phyloP scores from a whole-genome alignment of 2,113 vertebrate genomes.

The Pygathrix nemaeus region DNA sequence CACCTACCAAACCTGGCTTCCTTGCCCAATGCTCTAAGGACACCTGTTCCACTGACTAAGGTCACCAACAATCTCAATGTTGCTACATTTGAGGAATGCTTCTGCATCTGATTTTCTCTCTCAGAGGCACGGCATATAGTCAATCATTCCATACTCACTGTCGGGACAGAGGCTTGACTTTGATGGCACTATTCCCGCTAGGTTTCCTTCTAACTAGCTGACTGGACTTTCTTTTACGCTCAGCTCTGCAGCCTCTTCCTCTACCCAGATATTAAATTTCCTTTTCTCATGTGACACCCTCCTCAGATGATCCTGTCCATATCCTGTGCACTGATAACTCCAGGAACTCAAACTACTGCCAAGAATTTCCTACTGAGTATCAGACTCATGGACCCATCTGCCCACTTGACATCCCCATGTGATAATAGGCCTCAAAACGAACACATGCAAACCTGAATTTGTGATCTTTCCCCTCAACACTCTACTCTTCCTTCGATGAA shows the following conservation, averaged over 20 bases:
- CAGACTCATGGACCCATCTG: neutral
- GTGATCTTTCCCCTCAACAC: neutral
- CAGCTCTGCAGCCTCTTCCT: neutral
- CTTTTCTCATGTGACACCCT: neutral
- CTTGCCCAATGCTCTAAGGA: neutral
- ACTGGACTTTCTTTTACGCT: neutral
- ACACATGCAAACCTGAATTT: neutral
- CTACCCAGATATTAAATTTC: neutral
- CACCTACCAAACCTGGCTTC: neutral
- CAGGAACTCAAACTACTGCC: neutral
- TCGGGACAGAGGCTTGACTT: neutral
- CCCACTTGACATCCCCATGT: neutral
- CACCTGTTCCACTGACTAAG: neutral
- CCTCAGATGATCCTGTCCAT: conserved; percentile 9
- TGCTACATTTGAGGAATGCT: neutral
- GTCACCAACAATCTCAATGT: neutral
- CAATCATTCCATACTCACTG: neutral
- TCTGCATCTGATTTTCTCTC: neutral
- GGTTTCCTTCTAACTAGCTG: neutral
- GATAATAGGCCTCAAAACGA: neutral
- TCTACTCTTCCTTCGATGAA: neutral
- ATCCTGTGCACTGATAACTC: neutral
- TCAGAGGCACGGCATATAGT: neutral
- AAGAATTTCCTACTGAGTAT: conserved; percentile 43
- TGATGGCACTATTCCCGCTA: neutral